Evolutionary conservation across 2,888 invertebrate species (phyloP).

Genomic region (Didymodactylos carnosus): DNA sequence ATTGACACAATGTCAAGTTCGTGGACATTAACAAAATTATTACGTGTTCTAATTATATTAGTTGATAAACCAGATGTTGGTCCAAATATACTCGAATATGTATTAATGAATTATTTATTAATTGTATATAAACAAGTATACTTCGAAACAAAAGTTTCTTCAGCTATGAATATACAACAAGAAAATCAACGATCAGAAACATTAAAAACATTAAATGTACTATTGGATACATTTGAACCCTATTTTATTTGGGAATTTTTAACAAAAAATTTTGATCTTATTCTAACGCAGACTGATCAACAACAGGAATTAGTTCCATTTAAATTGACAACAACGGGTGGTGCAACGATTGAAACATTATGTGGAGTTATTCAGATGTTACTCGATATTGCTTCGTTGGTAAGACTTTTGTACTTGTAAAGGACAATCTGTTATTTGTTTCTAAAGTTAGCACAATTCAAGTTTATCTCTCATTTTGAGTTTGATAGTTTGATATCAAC

Average conservation of each 20-base stretch:
- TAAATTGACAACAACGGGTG: neutral
- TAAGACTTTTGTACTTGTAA: conserved; percentile 29
- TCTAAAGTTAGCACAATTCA: too few relatives aligned
- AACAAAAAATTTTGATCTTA: conserved; percentile 29
- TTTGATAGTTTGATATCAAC: too few relatives aligned
- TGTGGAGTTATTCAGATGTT: conserved; percentile 54
- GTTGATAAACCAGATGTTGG: conserved; percentile 71
- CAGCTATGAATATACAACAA: conserved; percentile 15
- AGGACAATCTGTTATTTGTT: too few relatives aligned
- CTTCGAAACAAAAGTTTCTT: conserved; percentile 6
- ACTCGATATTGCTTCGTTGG: conserved; percentile 44
- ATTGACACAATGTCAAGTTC: neutral
- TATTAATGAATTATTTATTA: conserved; percentile 53
- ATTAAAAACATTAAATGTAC: conserved; percentile 56
- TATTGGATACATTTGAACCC: conserved; percentile 62
- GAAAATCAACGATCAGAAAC: conserved; percentile 14
- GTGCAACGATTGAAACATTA: conserved; percentile 38
- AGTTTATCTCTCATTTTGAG: too few relatives aligned
- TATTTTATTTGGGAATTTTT: conserved; percentile 66
- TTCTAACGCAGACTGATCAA: conserved; percentile 18
- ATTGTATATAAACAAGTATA: neutral
- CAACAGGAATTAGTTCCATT: neutral
- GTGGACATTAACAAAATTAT: neutral
- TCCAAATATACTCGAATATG: conserved; percentile 52
- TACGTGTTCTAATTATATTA: conserved; percentile 28